Conservation (phyloP, 2,888 invertebrate species). For the Linnaemya vulpina region DNA sequence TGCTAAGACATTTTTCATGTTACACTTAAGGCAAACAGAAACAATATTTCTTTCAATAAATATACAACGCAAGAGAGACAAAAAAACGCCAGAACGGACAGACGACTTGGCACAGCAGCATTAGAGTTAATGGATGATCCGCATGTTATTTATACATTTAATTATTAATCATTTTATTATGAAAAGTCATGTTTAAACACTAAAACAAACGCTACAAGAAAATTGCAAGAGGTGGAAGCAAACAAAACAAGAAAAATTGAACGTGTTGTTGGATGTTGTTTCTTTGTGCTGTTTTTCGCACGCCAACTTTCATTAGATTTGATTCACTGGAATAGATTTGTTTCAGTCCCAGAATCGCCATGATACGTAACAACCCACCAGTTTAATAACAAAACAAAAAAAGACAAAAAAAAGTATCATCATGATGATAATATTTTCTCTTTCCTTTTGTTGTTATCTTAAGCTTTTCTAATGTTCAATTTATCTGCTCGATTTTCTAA, state of each 20-base stretch:
- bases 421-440: constrained; percentile 22
- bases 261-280: constrained; percentile 37
- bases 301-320: constrained; percentile 63
- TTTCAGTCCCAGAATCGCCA: constrained; percentile 22
- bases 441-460: constrained; percentile 51
- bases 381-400: neutral
- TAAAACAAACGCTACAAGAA: constrained; percentile 47
- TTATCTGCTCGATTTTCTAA: constrained; percentile 52
- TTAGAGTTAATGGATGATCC: constrained; percentile 49
- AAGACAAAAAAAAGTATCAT: neutral
- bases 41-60: constrained; percentile 30
- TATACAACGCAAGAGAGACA: neutral
- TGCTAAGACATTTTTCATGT: constrained; percentile 32
- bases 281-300: constrained; percentile 55
- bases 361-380: constrained; percentile 37
- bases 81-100: constrained; percentile 17
- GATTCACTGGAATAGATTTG: constrained; percentile 53
- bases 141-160: constrained; percentile 66
- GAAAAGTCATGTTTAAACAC: constrained; percentile 67
- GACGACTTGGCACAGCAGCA: neutral
- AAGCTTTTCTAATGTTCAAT: constrained; percentile 58
- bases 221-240: neutral
- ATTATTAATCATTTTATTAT: constrained; percentile 70
- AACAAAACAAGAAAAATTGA: constrained; percentile 29
- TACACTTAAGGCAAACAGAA: constrained; percentile 28